Conservation (phyloP, 2,888 invertebrate genomes). For the Xestoiulus laeticollis region DNA sequence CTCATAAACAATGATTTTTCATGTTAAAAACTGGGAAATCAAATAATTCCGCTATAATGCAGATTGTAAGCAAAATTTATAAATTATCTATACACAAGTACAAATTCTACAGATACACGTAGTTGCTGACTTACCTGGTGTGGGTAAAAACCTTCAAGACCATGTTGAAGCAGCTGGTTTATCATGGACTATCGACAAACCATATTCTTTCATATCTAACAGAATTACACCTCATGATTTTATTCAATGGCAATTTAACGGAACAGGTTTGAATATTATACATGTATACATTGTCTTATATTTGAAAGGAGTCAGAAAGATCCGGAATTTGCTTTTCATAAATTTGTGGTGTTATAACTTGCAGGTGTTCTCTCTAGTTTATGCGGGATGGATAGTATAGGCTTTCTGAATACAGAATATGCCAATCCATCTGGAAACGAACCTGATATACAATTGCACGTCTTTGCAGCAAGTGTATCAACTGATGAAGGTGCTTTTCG, state of each 20-base stretch:
- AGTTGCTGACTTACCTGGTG: slow-evolving; percentile 78
- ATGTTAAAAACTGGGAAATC: too few species aligned
- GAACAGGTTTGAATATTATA: background rate
- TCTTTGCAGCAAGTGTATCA: slow-evolving; percentile 67
- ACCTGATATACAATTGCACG: slow-evolving; percentile 92
- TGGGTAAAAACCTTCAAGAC: slow-evolving; percentile 88
- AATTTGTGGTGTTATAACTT: background rate
- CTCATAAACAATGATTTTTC: too few species aligned
- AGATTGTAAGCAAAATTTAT: too few species aligned
- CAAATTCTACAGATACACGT: slow-evolving; percentile 64
- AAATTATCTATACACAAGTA: background rate
- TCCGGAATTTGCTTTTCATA: background rate
- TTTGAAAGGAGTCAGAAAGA: background rate
- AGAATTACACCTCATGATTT: background rate
- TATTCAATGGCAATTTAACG: background rate
- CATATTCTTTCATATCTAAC: background rate
- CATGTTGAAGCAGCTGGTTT: slow-evolving; percentile 87
- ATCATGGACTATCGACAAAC: slow-evolving; percentile 68
- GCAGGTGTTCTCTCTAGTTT: slow-evolving; percentile 84
- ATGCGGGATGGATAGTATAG: slow-evolving; percentile 87
- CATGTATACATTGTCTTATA: too few species aligned
- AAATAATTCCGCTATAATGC: too few species aligned
- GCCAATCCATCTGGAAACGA: slow-evolving; percentile 86
- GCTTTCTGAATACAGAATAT: slow-evolving; percentile 89
- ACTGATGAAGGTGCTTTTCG: background rate